Evolutionary conservation across 2,888 invertebrate species (phyloP), one percentile per base, ranked within the genome.

Genomic region (Epirrhoe tristata): DNA sequence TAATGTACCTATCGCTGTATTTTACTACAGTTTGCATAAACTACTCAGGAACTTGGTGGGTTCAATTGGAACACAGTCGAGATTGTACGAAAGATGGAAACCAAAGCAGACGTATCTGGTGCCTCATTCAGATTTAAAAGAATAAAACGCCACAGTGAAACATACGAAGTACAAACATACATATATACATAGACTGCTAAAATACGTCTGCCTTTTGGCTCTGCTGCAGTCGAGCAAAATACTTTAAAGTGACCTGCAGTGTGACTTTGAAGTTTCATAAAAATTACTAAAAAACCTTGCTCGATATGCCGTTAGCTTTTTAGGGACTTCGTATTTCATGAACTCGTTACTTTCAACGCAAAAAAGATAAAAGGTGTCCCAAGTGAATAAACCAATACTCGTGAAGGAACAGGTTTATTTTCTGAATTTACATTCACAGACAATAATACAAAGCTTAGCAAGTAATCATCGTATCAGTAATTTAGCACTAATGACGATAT

Each of bases 1-100:
- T 75, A 81, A 75, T 68, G 65, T 75, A 76, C 66, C 69, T 75
- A 81, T 75, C 73, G 63, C 55, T 66, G 71, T 76, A 75, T 74
- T 75, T 65, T 66, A 65, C 72, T 58, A 65, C 69, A 74, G 60
- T 72, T 74, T 74, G 71, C 67, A 63, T 79, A 77, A 79, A 77
- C 77, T 69, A 72, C 64, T 57, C 69, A 62, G 16, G 48, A 60
- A 36, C 31, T 6, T 58, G 46, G 57, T 58, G 55, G 51, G 39
- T 58, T 54, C 16, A 36, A 58, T n/a, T 39, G 39, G 55, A 55
- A 62, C 48, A 6, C 14, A 16, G 48, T 31, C 32, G 16, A 16
- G 34, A 52, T 52, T 48, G 24, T 52, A 53, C 31, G 10, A 31
- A 55, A 56, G 5, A 0, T 3, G 12, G 39, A 43, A 43, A 10